Evolutionary conservation across 2,113 vertebrate genomes (phyloP).

Genomic region (Megaleporinus macrocephalus): DNA sequence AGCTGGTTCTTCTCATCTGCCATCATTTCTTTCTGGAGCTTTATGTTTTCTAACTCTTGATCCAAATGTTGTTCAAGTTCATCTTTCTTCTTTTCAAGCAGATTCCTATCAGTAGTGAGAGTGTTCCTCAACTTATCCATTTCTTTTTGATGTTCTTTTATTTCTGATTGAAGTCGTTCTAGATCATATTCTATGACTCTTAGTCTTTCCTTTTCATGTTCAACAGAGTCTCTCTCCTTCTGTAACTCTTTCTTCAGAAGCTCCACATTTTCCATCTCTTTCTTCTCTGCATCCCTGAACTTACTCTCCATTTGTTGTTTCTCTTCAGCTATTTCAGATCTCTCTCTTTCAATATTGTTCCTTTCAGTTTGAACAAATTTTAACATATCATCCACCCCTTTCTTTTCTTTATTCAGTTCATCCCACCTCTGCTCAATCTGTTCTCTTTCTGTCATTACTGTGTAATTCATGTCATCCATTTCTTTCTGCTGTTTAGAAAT

Average conservation of each 20-base stretch:
- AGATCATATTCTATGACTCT: conserved; percentile 21
- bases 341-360: not conserved
- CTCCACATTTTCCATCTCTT: not conserved
- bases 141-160: conserved; percentile 34
- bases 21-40: conserved; percentile 17
- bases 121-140: not conserved
- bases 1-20: not conserved
- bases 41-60: not conserved
- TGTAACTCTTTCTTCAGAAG: too few species aligned
- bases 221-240: conserved; percentile 41
- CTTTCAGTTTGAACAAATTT: conserved; percentile 3
- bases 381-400: not conserved
- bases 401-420: conserved; percentile 14
- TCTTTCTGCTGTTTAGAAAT: conserved; percentile 33
- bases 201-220: conserved; percentile 55
- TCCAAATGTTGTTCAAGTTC: not conserved
- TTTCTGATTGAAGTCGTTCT: conserved; percentile 48
- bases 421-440: not conserved
- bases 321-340: not conserved
- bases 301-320: not conserved
- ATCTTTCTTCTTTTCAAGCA: not conserved
- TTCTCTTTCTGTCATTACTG: conserved; percentile 1
- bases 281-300: not conserved
- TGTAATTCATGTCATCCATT: not conserved
- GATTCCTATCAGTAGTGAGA: not conserved